Evolutionary conservation across 1,140 invertebrate species (phyloP).

Genomic region (Telenomus remus): DNA sequence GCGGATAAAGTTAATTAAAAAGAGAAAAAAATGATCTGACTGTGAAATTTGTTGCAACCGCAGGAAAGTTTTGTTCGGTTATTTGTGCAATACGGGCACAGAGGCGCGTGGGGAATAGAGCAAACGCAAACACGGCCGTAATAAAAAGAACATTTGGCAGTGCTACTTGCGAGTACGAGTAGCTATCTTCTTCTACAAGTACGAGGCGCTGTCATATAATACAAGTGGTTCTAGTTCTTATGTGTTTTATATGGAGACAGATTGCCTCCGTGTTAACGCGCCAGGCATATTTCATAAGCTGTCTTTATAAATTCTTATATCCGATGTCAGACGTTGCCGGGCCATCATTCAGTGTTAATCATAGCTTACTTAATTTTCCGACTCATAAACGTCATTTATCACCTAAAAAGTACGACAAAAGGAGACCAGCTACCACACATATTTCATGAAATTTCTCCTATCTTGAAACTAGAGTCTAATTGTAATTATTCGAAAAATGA

Average conservation of each 20-base stretch:
- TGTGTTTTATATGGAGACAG: slow-evolving; percentile 44
- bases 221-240: slow-evolving; percentile 41
- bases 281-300: slow-evolving; percentile 40
- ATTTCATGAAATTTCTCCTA: no score
- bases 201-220: slow-evolving; percentile 10
- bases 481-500: slow-evolving; percentile 1
- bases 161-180: background rate
- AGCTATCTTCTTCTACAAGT: background rate
- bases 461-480: no score
- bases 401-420: background rate
- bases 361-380: slow-evolving; percentile 16
- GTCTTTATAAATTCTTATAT: slow-evolving; percentile 52
- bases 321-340: slow-evolving; percentile 14
- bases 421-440: background rate
- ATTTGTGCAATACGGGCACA: background rate
- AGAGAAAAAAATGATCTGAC: background rate
- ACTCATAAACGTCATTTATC: background rate
- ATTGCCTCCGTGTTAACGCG: slow-evolving; percentile 40
- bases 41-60: background rate
- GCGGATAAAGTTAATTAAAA: slow-evolving; percentile 5
- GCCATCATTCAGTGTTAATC: slow-evolving; percentile 32
- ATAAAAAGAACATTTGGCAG: slow-evolving; percentile 12
- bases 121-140: background rate
- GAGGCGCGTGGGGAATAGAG: background rate
- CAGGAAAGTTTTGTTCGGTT: background rate